phyloP scores from a whole-genome alignment of 2,113 vertebrate species.

The Crotalus horridus region DNA sequence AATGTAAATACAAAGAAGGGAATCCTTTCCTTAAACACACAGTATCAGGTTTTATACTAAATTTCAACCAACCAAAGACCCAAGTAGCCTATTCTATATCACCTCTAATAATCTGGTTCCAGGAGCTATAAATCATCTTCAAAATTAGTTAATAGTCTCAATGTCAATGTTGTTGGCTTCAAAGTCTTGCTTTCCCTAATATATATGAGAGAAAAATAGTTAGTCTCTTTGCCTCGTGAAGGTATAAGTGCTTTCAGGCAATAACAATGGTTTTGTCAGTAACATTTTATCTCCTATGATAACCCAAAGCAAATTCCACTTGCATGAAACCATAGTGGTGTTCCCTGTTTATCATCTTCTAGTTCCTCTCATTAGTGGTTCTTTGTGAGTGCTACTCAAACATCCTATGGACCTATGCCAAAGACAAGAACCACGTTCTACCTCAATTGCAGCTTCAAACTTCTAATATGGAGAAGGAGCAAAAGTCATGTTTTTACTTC shows the following conservation, averaged over 20 bases:
- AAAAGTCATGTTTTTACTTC: neutral
- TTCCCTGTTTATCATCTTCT: neutral
- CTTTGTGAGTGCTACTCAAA: neutral
- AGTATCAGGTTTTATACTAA: neutral
- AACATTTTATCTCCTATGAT: neutral
- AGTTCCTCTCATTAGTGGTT: neutral
- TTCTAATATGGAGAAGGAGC: neutral
- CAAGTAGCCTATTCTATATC: neutral
- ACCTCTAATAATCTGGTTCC: neutral
- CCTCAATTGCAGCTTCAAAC: slow-evolving; percentile 2
- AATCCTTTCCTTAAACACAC: neutral
- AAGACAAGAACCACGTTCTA: neutral
- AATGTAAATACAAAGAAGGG: neutral
- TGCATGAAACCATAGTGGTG: neutral
- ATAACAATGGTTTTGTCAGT: neutral
- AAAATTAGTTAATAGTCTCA: neutral
- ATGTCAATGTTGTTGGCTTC: neutral
- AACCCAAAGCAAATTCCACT: neutral
- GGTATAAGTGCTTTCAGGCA: neutral
- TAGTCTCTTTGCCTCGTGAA: neutral
- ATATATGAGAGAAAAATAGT: neutral
- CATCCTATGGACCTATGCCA: neutral
- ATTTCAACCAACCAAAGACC: neutral
- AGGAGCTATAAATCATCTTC: neutral
- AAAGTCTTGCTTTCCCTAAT: neutral